phyloP scores from a whole-genome alignment of 2,888 invertebrate species.

The Pollenia labialis region DNA sequence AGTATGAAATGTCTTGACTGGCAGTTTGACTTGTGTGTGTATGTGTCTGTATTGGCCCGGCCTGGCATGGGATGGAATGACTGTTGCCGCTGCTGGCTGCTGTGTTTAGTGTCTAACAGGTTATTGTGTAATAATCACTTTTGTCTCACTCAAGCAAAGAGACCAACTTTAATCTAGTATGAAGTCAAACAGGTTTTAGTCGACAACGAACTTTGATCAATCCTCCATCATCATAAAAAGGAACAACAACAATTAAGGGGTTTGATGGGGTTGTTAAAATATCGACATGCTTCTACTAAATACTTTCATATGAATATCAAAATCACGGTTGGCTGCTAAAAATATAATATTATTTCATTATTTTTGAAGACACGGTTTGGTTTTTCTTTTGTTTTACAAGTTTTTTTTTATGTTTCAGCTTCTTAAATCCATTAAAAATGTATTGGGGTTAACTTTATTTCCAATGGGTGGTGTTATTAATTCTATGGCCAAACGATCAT shows the following conservation, averaged over 20 bases:
- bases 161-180: constrained; percentile 59
- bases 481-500: constrained; percentile 54
- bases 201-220: constrained; percentile 71
- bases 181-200: constrained; percentile 64
- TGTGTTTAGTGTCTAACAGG: constrained; percentile 70
- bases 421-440: constrained; percentile 63
- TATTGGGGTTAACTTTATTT: constrained; percentile 67
- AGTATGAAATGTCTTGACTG: constrained; percentile 31
- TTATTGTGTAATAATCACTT: constrained; percentile 74
- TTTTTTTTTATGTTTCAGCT: constrained; percentile 35
- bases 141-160: constrained; percentile 65
- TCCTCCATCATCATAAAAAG: constrained; percentile 65
- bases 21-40: constrained; percentile 34
- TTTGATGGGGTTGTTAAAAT: constrained; percentile 71
- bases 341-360: constrained; percentile 53
- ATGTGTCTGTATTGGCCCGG: constrained; percentile 34
- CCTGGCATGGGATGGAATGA: constrained; percentile 38
- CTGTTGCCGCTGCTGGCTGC: constrained; percentile 52
- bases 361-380: constrained; percentile 24
- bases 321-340: constrained; percentile 47
- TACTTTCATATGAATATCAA: constrained; percentile 24
- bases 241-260: constrained; percentile 69
- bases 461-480: constrained; percentile 52
- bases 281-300: constrained; percentile 44
- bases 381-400: constrained; percentile 3